Conservation (phyloP, 2,113 vertebrate genomes). For the Vulpes lagopus region DNA sequence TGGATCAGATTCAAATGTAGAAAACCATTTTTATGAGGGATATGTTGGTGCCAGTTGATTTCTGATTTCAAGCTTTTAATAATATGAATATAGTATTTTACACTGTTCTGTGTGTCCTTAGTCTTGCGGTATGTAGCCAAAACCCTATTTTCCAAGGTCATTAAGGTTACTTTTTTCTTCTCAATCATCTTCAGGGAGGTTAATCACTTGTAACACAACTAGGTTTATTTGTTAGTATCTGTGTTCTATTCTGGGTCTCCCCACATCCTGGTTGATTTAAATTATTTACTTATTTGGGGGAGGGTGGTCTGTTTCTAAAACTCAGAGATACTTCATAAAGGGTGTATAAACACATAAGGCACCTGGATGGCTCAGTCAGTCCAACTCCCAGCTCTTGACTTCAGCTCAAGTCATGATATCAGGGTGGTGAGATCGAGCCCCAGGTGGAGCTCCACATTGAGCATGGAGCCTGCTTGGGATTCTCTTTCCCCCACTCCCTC, state of each 20-base stretch:
- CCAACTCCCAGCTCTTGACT: too few species aligned
- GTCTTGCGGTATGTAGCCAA: background rate
- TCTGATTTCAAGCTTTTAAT: constrained; percentile 24
- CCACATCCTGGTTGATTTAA: background rate
- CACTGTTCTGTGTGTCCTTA: background rate
- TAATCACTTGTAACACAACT: background rate
- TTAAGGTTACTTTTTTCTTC: background rate
- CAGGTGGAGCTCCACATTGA: background rate
- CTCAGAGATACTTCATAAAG: background rate
- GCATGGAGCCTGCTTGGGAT: background rate
- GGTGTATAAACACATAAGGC: background rate
- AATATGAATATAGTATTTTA: background rate
- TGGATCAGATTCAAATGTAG: background rate
- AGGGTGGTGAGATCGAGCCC: background rate
- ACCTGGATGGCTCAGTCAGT: background rate
- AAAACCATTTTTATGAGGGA: constrained; percentile 1
- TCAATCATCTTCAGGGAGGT: background rate
- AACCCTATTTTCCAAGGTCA: background rate
- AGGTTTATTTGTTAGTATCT: background rate
- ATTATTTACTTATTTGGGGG: background rate
- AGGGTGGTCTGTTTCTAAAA: background rate
- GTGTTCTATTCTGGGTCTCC: background rate
- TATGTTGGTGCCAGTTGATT: background rate
- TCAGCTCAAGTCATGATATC: background rate
- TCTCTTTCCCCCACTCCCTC: background rate